Percentiles rank a stretch among this genome's conserved stretches.
Evolutionary conservation across 1,140 invertebrate species (phyloP).

Genomic region (Heliothis subflexa): DNA sequence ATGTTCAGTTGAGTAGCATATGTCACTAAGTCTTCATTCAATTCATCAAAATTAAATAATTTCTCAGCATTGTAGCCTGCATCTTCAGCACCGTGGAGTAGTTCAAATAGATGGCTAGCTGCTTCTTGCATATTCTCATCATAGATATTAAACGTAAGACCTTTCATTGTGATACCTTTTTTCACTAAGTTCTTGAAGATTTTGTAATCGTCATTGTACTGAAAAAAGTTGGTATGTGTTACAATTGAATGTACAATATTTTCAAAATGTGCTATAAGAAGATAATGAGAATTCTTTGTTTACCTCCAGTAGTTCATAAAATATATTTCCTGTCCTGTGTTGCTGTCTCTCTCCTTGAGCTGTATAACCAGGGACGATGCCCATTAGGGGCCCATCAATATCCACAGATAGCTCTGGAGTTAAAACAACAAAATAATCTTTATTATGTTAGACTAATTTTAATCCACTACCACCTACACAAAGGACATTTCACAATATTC

Average conservation of each 20-base stretch:
- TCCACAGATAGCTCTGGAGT: background rate
- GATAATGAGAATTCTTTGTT: background rate
- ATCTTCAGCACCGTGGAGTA: slow-evolving; percentile 62
- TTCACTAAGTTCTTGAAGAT: slow-evolving; percentile 62
- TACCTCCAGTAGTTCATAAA: slow-evolving; percentile 8
- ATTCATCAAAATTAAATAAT: slow-evolving; percentile 42
- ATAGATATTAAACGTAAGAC: slow-evolving; percentile 76
- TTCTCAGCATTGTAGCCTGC: slow-evolving; percentile 25
- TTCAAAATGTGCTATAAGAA: background rate
- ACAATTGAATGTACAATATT: too few species aligned
- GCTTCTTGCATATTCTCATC: slow-evolving; percentile 75
- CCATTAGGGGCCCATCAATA: background rate
- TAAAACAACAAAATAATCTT: background rate
- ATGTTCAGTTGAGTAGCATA: slow-evolving; percentile 44
- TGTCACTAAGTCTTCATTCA: slow-evolving; percentile 29
- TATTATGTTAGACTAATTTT: too few species aligned
- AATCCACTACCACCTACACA: too few species aligned
- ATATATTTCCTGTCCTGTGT: background rate
- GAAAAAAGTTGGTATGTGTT: slow-evolving; percentile 49
- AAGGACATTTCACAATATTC: background rate
- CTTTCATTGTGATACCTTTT: slow-evolving; percentile 67
- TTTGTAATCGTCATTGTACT: slow-evolving; percentile 68
- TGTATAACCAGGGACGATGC: slow-evolving; percentile 30
- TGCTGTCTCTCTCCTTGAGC: background rate
- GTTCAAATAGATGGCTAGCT: slow-evolving; percentile 67